Conservation (phyloP, 2,797 vertebrate genomes). For the Lophotriccus pileatus region DNA sequence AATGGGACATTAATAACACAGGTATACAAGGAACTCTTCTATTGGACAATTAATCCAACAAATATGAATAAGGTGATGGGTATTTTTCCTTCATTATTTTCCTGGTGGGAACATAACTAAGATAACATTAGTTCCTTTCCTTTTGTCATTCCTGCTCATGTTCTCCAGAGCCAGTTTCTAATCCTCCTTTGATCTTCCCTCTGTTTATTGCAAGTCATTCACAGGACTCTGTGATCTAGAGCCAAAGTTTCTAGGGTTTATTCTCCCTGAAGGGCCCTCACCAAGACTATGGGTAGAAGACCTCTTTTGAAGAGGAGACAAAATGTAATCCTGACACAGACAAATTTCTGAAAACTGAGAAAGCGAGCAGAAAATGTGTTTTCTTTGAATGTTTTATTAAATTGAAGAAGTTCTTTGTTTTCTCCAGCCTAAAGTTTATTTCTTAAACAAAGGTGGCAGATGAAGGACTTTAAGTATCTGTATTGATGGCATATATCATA, state of each 20-base stretch:
- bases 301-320: not conserved
- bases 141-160: not conserved
- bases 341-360: not conserved
- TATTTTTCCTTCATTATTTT: not conserved
- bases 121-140: not conserved
- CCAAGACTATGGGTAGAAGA: not conserved
- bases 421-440: not conserved
- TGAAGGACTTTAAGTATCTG: not conserved
- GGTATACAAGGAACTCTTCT: not conserved
- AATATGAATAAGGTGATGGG: not conserved
- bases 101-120: not conserved
- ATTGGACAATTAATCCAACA: not conserved
- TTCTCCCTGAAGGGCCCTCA: not conserved
- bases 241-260: not conserved
- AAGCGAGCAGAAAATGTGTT: not conserved
- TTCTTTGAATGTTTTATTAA: not conserved
- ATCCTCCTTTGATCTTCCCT: constrained; percentile 17
- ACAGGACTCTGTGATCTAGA: not conserved
- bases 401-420: fast-evolving
- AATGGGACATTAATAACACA: not conserved
- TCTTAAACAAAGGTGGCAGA: not conserved
- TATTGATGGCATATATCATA: not conserved
- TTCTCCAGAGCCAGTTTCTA: not conserved
- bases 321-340: not conserved
- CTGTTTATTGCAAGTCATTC: not conserved